Evolutionary conservation across 2,888 invertebrate species (phyloP), one percentile per base, ranked within the genome.

Genomic region (Achlya flavicornis): DNA sequence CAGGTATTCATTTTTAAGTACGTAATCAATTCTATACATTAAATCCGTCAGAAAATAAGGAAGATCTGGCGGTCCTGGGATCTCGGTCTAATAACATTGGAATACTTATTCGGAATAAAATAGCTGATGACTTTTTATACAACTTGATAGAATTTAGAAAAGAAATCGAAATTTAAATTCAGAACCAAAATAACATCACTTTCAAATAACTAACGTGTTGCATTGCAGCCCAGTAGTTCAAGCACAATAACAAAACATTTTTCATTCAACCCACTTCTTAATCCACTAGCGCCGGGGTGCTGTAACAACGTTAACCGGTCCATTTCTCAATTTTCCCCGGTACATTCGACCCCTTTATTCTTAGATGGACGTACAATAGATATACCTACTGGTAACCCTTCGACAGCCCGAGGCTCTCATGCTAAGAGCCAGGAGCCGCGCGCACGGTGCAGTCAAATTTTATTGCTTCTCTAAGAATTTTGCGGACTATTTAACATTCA

Each of bases 301-400:
- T 80, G 88, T 93, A 94, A 94, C 91, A 79, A 90, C 82, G 91
- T 94, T 94, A 94, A 86, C 89, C 92, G 93, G 93, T 90, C 92
- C 93, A 94, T 94, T 94, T 93, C 93, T 93, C 93, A 93, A 93
- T 93, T 93, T 91, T 85, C 81, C 83, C 85, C 80, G 81, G 81
- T 77, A 80, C 76, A 78, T 69, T 77, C 78, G 74, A 85, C 88
- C 90, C 89, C 84, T 85, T 86, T 84, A 83, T 83, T 85, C 85
- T 80, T 80, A 86, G 87, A 87, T 87, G 90, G 90, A 87, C 88
- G 87, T 77, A 86, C 86, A 85, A 86, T 84, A 84, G 85, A 85
- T 84, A 81, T 81, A 80, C 80, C 74, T 65, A 65, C 67, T 81
- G 75, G 76, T 78, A 89, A 87, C 92, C 92, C 90, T 89, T 86